Base-by-base conservation (phyloP, 2,888 invertebrate genomes). In the Balanococcus diminutus region DNA sequence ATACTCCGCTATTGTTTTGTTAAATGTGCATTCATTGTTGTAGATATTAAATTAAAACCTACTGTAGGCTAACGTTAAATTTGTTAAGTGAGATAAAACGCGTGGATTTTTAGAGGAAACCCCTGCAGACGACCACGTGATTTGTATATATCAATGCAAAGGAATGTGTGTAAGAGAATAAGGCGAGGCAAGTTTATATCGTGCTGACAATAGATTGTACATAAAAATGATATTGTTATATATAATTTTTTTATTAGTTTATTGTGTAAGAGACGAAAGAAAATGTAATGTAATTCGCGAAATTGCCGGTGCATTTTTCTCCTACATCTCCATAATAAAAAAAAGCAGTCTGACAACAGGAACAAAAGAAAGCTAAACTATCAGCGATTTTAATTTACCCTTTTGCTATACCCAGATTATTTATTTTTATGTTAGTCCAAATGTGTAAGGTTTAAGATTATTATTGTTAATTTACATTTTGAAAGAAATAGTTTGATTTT, bases 151-250 rank as follows among this genome's bases (percentile, higher is more conserved):
- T 28, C 51, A 28, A 25, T 51, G 82, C 16, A 28, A 31, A 82
- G 82, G 46, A 51, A 82, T n/a, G 31, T 82, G 82, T 51, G 46
- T 19, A 82, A 42, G 82, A 82, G 39, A 82, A 82, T 51, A 82
- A n/a, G 46, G 82, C 22, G 51, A 82, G 36, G 42, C 82, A 82
- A 51, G 82, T 82, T 82, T 82, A 82, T 82, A 82, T 84, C 75
- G 75, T 67, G 84, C 75, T 75, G 72, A 84, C 84, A 84, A 84
- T 84, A 84, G 75, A 75, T 82, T 82, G 42, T 82, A 75, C 67
- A 84, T 32, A 84, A 75, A 84, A 39, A 42, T 28, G 28, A 84
- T 31, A 67, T 84, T 61, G 61, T 61, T 84, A 39, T 84, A 51
- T 61, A 56, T 32, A 83, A 22, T 61, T 61, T 32, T 39, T 67